Base-by-base conservation (phyloP, 2,888 invertebrate species). In the Tuberolachnus salignus region DNA sequence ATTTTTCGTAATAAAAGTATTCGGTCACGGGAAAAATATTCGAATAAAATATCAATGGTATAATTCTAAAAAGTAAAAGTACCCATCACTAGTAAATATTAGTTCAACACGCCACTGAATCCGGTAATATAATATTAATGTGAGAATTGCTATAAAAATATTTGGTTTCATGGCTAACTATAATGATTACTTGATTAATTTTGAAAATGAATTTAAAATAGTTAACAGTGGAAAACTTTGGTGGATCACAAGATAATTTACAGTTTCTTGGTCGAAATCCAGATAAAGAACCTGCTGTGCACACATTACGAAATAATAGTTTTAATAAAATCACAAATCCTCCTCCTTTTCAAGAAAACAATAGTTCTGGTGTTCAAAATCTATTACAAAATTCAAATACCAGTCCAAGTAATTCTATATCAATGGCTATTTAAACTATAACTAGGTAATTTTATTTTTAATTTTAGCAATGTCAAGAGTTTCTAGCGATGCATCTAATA, bases 161-260 rank as follows among this genome's bases (percentile, higher is more conserved):
- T 34, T 34, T 34, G 34, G 3, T 34, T 34, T 34, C 3, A 34
- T 3, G 3, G 6, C 6, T 34, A 34, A 4, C 6, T 34, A 4
- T 34, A 34, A 34, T 34, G 6, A 34, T 34, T 4, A 34, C 3
- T 34, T 34, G 6, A 34, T 6, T 34, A 34, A 34, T 6, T 34
- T 4, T 34, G 34, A 34, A 34, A 34, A n/a, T 67, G 70, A 10
- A 61, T 73, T 64, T 64, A 13, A 64, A 42, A 26, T 84, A 95
- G 86, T 88, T 95, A 83, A 95, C 95, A 0, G 92, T 95, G 78
- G 95, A 95, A 87, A 95, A 95, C 87, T 95, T 95, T 86, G 95
- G 95, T 66, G 95, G 95, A 80, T 94, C 94, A 82, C 94, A 94
- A 87, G 95, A 95, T 86, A 91, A 94, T 83, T 86, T 95, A 83